Base-by-base conservation (phyloP, 1,140 invertebrate species). In the Sinonovacula constricta region DNA sequence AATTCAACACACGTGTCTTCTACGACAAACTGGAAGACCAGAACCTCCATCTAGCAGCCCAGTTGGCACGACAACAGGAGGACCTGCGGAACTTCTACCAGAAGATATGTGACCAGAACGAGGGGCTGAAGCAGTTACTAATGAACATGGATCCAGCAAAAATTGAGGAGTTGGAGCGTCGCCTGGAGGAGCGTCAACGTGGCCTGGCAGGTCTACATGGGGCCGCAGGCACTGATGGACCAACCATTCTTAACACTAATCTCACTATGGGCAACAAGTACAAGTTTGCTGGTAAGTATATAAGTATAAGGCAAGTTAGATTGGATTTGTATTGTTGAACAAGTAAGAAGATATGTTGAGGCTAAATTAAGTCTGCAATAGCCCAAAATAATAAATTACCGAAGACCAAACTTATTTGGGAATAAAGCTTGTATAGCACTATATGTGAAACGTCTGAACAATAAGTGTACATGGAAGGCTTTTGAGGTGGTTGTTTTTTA, bases 11-110 rank as follows among this genome's bases (percentile, higher is more conserved):
- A 2, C 82, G 88, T 31, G 88, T 90, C 0, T 79, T 90, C 33
- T 90, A 89, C 54, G 89, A 90, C 82, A 90, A 90, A 71, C 82
- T 90, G 10, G 89, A 90, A 65, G 89, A 90, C 68, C 89, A 90
- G 81, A 90, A 90, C 67, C 85, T 89, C 0, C 89, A 90, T 31
- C 72, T 90, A 67, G 89, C 89, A 2, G 87, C 89, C 18, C 88
- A 89, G 80, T 66, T 90, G 49, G 87, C 89, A 12, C 69, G 84
- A 28, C 89, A 90, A 57, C 79, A 89, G 59, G 87, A 89, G 49
- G 88, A 90, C 67, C 83, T 89, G 0, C 79, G 81, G 22, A 72
- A 76, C 5, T 90, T 90, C 87, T 90, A 90, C 71, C 80, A 85
- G 22, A 81, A 85, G 22, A 90, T 90, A 54, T 81, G 83, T 69